Evolutionary conservation across 2,888 invertebrate species (phyloP), one percentile per base, ranked within the genome.

Genomic region (Drosophila mimica): DNA sequence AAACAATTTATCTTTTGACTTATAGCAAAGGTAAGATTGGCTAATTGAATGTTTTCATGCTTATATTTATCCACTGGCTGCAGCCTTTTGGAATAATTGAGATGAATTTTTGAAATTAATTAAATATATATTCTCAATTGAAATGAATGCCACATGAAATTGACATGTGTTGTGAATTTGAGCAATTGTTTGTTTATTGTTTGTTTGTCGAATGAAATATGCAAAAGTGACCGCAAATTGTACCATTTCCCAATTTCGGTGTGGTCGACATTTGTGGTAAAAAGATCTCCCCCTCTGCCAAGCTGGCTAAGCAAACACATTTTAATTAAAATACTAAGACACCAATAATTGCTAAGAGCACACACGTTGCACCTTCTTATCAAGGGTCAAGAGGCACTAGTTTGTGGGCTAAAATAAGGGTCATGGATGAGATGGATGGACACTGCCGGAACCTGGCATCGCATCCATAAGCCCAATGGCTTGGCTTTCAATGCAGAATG

Each of bases 251-350:
- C 48, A 67, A 54, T 64, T 63, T 76, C 63, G 59, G 64, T 76
- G 74, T 62, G 76, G 79, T 64, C 65, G 52, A 69, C 77, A 74
- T 58, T 74, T 80, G 77, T 64, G 81, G 77, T 51, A 49, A 28
- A 66, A 43, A 59, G 38, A 40, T 38, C 53, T 51, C 58, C 0
- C 1, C n/a, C 36, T 51, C 54, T 63, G 43, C 61, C 13, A 33
- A 62, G 30, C 40, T 51, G 68, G 34, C 46, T 66, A 70, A 65
- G 63, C 75, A 87, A 89, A 85, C 85, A 88, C 70, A 83, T 85
- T 87, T 87, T 87, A 87, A 87, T 89, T 87, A 89, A 87, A 87
- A 89, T 82, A 86, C 86, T 82, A 84, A 88, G 86, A 81, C 83
- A 86, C 82, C 88, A 87, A 83, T 77, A 82, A 89, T 82, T 85